Conservation (phyloP, 1,140 invertebrate genomes). For the Hyles euphorbiae region DNA sequence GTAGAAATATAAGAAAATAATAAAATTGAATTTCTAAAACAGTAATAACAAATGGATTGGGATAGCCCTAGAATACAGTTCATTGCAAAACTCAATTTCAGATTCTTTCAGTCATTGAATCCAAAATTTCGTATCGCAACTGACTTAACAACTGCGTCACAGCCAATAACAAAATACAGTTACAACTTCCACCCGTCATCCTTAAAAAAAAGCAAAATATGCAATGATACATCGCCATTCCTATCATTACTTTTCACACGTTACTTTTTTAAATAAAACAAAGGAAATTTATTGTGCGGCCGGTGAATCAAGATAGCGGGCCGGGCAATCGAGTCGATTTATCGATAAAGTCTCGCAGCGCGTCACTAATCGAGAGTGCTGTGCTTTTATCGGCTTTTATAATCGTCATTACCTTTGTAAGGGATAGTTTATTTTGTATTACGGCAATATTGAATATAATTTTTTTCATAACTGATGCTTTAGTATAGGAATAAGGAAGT, state of each 20-base stretch:
- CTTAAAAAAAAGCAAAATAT: not conserved
- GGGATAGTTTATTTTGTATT: too few species aligned
- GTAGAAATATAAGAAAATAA: too few species aligned
- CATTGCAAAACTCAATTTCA: too few species aligned
- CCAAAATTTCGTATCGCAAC: too few species aligned
- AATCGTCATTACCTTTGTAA: constrained; percentile 44
- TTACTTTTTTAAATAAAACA: constrained; percentile 4
- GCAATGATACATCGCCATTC: not conserved
- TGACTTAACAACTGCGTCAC: too few species aligned
- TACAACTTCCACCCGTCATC: not conserved
- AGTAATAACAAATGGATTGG: too few species aligned
- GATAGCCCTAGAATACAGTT: too few species aligned
- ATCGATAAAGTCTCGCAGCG: constrained; percentile 56
- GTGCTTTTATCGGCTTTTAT: constrained; percentile 57
- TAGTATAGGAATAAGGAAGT: not conserved
- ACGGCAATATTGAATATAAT: not conserved
- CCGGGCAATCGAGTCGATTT: constrained; percentile 47
- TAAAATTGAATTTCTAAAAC: too few species aligned
- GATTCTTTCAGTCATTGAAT: too few species aligned
- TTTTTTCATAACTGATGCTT: not conserved
- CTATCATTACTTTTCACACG: not conserved
- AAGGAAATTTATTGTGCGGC: constrained; percentile 32
- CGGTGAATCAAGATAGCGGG: constrained; percentile 44
- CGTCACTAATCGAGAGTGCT: constrained; percentile 58
- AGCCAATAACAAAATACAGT: too few species aligned